Evolutionary conservation across 2,888 invertebrate genomes (phyloP).

Genomic region (Helobdella robusta): DNA sequence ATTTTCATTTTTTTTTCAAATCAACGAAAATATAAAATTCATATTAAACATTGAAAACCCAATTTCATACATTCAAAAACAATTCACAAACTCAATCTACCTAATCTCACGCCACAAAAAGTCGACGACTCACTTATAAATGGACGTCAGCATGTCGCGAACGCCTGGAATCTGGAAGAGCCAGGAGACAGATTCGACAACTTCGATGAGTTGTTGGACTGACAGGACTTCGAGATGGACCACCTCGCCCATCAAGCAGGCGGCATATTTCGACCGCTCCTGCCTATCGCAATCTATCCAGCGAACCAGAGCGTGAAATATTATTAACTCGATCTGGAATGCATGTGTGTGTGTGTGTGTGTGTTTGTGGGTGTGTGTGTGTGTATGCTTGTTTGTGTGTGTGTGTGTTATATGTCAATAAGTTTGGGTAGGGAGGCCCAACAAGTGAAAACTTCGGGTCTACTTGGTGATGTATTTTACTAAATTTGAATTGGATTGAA

Average conservation of each 20-base stretch:
- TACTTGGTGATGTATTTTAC: no score
- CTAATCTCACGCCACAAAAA: no score
- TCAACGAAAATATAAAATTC: no score
- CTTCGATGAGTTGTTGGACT: conserved; percentile 6
- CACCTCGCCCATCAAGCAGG: conserved; percentile 11
- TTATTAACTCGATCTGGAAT: conserved; percentile 17
- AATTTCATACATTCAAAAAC: no score
- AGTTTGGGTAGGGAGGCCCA: no score
- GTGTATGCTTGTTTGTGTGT: background rate
- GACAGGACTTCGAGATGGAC: conserved; percentile 18
- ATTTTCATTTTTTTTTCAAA: background rate
- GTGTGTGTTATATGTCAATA: no score
- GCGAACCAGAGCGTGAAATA: conserved; percentile 10
- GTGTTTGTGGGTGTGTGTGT: background rate
- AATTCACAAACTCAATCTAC: no score
- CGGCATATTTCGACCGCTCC: conserved; percentile 1
- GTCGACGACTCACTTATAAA: conserved; percentile 24
- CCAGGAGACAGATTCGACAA: conserved; percentile 10
- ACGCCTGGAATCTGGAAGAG: conserved; percentile 7
- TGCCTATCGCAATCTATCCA: conserved; percentile 18
- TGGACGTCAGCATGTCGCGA: conserved; percentile 8
- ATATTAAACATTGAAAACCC: no score
- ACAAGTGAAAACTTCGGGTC: no score
- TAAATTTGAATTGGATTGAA: no score
- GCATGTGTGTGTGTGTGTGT: no score